A percentile compares a stretch with the other conserved stretches of the same genome.
phyloP scores from a whole-genome alignment of 2,797 vertebrate species.

The Geotria australis region DNA sequence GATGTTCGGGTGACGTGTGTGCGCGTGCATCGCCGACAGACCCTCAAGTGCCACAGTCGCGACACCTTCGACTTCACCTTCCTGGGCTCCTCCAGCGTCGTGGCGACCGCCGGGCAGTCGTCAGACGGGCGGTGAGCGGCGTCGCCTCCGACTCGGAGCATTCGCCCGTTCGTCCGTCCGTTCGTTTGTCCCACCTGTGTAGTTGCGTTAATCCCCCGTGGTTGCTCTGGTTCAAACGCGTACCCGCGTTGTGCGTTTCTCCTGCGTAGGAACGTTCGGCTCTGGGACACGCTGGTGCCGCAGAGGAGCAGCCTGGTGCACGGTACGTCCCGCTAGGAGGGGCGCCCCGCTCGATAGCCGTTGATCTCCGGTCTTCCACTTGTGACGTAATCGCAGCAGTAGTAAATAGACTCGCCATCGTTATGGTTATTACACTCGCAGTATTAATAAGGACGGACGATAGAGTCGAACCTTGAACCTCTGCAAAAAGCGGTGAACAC shows the following conservation, averaged over 20 bases:
- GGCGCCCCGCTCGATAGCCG: too few species aligned
- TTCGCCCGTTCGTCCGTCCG: background rate
- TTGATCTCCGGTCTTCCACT: too few species aligned
- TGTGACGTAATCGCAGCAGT: too few species aligned
- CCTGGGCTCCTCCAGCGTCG: constrained; percentile 72
- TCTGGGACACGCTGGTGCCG: constrained; percentile 85
- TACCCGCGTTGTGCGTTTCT: background rate
- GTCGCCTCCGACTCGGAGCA: background rate
- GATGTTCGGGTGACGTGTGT: too few species aligned
- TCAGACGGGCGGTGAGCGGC: constrained; percentile 55
- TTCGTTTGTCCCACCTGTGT: background rate
- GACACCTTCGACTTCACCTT: constrained; percentile 89
- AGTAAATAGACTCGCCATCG: too few species aligned
- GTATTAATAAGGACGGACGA: too few species aligned
- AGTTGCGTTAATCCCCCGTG: background rate
- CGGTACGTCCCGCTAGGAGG: constrained; percentile 19
- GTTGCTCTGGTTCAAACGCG: background rate
- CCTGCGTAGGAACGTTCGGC: constrained; percentile 51
- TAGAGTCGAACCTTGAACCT: too few species aligned
- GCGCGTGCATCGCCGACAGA: constrained; percentile 13
- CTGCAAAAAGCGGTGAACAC: too few species aligned
- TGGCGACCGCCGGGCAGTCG: constrained; percentile 73
- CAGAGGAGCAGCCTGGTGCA: constrained; percentile 54
- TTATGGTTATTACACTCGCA: too few species aligned
- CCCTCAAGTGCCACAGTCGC: constrained; percentile 85